Conservation (phyloP, 2,888 invertebrate genomes). For the Drosophila mayaguana region DNA sequence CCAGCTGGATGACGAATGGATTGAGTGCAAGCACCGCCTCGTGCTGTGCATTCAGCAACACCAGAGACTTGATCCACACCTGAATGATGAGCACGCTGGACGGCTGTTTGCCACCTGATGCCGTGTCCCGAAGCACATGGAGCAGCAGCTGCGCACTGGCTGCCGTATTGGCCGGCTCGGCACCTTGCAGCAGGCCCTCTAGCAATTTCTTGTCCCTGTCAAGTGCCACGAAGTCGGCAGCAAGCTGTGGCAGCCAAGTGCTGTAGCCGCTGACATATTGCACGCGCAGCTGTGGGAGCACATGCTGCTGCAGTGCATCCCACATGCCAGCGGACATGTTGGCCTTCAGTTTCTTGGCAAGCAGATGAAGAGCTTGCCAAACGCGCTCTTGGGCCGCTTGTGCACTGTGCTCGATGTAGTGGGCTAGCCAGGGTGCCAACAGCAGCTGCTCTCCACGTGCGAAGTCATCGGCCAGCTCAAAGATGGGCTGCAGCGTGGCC, state of each 20-base stretch:
- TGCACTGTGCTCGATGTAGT: conserved; percentile 80
- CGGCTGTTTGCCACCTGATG: conserved; percentile 26
- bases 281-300: conserved; percentile 82
- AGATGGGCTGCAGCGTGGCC: conserved; percentile 76
- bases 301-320: conserved; percentile 78
- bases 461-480: conserved; percentile 77
- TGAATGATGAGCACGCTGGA: conserved; percentile 73
- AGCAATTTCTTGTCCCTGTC: conserved; percentile 77
- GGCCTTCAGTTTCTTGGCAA: conserved; percentile 57
- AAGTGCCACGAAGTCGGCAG: conserved; percentile 78
- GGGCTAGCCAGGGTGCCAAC: conserved; percentile 83
- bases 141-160: conserved; percentile 76
- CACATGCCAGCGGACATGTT: conserved; percentile 45
- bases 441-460: conserved; percentile 80
- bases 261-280: conserved; percentile 80
- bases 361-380: conserved; percentile 80
- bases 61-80: conserved; percentile 83
- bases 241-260: conserved; percentile 80
- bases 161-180: conserved; percentile 75
- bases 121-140: conserved; percentile 54
- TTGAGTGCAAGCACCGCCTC: conserved; percentile 79
- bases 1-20: conserved; percentile 66
- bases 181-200: conserved; percentile 65
- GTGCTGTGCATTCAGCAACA: conserved; percentile 80
- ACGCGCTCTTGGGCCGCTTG: conserved; percentile 83